Evolutionary conservation across 2,888 invertebrate species (phyloP), one percentile per base, ranked within the genome.

Genomic region (Drosophila kanekoi): DNA sequence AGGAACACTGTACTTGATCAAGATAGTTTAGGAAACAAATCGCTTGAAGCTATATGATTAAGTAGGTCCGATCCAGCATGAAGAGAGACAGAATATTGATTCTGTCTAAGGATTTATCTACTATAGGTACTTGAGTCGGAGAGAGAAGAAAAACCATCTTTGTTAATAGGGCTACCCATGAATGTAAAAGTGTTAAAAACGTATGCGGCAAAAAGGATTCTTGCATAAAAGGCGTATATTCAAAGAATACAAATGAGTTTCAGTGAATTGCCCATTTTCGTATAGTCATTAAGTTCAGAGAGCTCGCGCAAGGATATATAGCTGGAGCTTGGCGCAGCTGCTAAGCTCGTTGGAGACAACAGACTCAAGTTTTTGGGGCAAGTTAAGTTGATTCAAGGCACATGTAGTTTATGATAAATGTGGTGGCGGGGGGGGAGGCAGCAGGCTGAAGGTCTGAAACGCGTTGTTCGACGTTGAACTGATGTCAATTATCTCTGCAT

Each of bases 401-500:
- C 77, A 56, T 65, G 66, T 56, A 45, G 51, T 58, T 67, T 67
- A 68, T 67, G 74, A 62, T 59, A 59, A 59, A 67, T 38, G 33
- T 40, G 32, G 49, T 6, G 43, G 45, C 10, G n/a, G n/a, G 13
- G 45, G 13, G n/a, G n/a, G 13, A 18, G 32, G 1, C 28, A 10
- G 20, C 8, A 37, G 38, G 44, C 37, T 53, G 52, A 44, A 44
- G 53, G 54, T 52, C 66, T 52, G n/a, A 44, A 47, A 66, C 35
- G 45, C 44, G 44, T 33, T 63, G 56, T 52, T 45, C 57, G 38
- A 44, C 37, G 58, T 60, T 68, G 44, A 63, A 51, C 60, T 57
- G 59, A 68, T 85, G 76, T 87, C 87, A 81, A 85, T 85, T 82
- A 82, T 82, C 76, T 76, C 63, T 81, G 71, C 81, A 86, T 63